Evolutionary conservation across 1,140 invertebrate genomes (phyloP), one percentile per base, ranked within the genome.

Genomic region (Samia ricini): DNA sequence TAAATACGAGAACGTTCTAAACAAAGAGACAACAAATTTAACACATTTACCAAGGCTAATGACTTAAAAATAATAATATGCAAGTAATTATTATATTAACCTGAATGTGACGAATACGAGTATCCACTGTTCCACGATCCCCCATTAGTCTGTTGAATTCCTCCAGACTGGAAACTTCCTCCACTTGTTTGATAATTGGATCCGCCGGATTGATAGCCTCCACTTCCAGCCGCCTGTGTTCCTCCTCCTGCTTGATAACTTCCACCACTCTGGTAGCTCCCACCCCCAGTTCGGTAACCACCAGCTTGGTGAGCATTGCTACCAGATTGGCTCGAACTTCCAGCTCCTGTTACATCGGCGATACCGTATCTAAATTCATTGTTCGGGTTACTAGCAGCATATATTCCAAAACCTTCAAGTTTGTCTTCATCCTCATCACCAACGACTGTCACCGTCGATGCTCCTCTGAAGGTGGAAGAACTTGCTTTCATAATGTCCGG

Each of bases 401-500:
- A 76, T 5, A 66, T 76, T 59, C 85, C 87, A 61, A 89, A 83
- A 33, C 86, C 84, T 58, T 75, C 76, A 5, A 83, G 60, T 22
- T 77, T 77, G 52, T 85, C 79, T 63, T 86, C 79, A 29, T 86
- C 84, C 56, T 88, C 81, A 59, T 88, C 84, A 20, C 79, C 81
- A 7, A 86, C 82, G 2, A 81, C 77, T 1, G 83, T 86, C 0
- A 79, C 68, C 15, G 74, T 74, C 15, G 76, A 62, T 0, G 66
- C 66, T 21, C 76, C 77, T 61, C 72, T 74, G 70, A 76, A 89
- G n/a, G 77, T 92, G 52, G 63, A 84, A 5, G 76, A 91, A 66
- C 70, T 92, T 15, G 82, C 82, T 51, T 91, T 91, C 65, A 85
- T 79, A 5, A 91, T 61, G 20, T 91, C 85, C 20, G 83, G 71